phyloP scores from a whole-genome alignment of 1,140 invertebrate genomes.

The Drosophila kohkoa region DNA sequence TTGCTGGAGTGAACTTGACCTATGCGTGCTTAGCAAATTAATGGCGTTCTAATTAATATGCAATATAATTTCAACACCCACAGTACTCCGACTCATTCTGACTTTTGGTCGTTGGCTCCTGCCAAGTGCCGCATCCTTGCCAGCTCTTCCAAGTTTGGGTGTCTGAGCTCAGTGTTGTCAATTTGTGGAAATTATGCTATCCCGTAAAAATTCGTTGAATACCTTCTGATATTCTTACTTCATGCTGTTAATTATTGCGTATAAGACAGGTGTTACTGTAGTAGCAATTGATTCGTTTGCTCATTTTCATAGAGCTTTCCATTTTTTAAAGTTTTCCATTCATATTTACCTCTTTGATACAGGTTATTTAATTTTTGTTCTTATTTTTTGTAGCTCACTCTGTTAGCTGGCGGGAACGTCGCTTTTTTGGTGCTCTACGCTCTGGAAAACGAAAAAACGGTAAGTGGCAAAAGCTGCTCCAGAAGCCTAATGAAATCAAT shows the following conservation, averaged over 20 bases:
- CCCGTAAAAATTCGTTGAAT: background rate
- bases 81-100: background rate
- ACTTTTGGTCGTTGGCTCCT: background rate
- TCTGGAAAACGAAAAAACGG: constrained; percentile 66
- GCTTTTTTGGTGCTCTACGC: constrained; percentile 73
- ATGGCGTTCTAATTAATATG: constrained; percentile 80
- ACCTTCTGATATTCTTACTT: background rate
- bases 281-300: constrained; percentile 40
- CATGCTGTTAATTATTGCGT: constrained; percentile 37
- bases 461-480: constrained; percentile 52
- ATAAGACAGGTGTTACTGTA: constrained; percentile 65
- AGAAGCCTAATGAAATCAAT: constrained; percentile 74
- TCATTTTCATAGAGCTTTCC: constrained; percentile 31
- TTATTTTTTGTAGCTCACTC: constrained; percentile 46
- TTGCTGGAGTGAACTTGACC: constrained; percentile 8
- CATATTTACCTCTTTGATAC: constrained; percentile 38
- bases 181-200: constrained; percentile 75
- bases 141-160: constrained; percentile 30
- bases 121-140: background rate
- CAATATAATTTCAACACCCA: constrained; percentile 51
- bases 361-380: constrained; percentile 24
- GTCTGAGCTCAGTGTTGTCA: constrained; percentile 60
- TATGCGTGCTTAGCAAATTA: constrained; percentile 64
- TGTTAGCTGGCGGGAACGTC: constrained; percentile 50
- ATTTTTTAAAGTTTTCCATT: constrained; percentile 57